Evolutionary conservation across 2,113 vertebrate species (phyloP).

Genomic region (Takifugu flavidus): DNA sequence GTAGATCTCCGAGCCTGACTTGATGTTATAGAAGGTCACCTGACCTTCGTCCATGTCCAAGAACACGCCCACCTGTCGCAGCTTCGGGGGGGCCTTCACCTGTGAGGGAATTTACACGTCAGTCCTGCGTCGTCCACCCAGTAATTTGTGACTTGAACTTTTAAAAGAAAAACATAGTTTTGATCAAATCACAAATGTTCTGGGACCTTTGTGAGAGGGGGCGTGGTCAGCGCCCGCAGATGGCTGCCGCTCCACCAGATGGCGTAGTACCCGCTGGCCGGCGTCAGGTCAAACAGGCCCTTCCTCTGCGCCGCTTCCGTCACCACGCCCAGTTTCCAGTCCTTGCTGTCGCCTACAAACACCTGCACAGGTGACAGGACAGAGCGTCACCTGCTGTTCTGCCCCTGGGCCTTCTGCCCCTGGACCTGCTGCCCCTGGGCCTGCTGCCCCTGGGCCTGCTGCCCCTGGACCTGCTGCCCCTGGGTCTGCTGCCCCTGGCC

Average conservation of each 20-base stretch:
- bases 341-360: constrained; percentile 66
- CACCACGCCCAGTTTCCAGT: constrained; percentile 77
- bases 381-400: neutral
- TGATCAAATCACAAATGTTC: too few species aligned
- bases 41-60: constrained; percentile 72
- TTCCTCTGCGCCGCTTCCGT: constrained; percentile 69
- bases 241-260: constrained; percentile 73
- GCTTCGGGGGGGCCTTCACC: constrained; percentile 58
- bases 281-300: constrained; percentile 77
- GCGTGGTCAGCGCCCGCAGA: constrained; percentile 61
- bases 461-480: too few species aligned
- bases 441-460: too few species aligned
- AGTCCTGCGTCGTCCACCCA: too few species aligned
- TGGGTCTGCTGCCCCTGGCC: too few species aligned
- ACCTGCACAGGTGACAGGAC: constrained; percentile 54
- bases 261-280: constrained; percentile 65
- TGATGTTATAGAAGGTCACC: constrained; percentile 72
- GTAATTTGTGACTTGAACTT: too few species aligned
- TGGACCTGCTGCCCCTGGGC: too few species aligned
- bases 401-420: too few species aligned
- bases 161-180: too few species aligned
- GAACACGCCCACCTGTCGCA: constrained; percentile 70
- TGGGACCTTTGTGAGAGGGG: constrained; percentile 62
- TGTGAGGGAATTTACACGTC: too few species aligned
- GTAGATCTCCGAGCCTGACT: constrained; percentile 69